phyloP scores from a whole-genome alignment of 2,888 invertebrate species.

The Rhagophthalmus giganteus region DNA sequence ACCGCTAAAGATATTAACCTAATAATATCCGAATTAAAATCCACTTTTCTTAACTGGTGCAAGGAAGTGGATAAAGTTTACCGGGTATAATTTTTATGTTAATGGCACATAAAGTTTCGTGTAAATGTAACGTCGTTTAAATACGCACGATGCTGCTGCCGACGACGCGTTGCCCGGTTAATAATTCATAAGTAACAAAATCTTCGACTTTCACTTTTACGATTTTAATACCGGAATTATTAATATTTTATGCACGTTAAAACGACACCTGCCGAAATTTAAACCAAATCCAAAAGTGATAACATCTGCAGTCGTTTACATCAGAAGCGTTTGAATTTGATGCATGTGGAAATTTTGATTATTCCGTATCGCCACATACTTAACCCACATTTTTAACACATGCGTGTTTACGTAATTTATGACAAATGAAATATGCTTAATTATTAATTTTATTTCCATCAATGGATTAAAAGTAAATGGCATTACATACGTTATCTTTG shows the following conservation, averaged over 20 bases:
- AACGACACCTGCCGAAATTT: conserved; percentile 30
- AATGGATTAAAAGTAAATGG: conserved; percentile 7
- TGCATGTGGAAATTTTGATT: conserved; percentile 11
- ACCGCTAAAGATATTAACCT: conserved; percentile 25
- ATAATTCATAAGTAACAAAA: conserved; percentile 26
- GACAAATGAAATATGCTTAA: conserved; percentile 16
- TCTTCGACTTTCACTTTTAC: conserved; percentile 32
- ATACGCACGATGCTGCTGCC: conserved; percentile 17
- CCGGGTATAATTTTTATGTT: conserved; percentile 31
- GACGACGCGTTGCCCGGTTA: conserved; percentile 3
- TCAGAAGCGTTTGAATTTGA: conserved; percentile 28
- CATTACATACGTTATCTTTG: conserved; percentile 1
- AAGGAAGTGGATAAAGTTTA: conserved; percentile 31
- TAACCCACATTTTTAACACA: conserved; percentile 12
- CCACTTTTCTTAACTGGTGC: conserved; percentile 29
- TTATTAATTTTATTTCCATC: conserved; percentile 4
- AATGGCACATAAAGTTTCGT: conserved; percentile 31
- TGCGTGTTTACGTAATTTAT: conserved; percentile 10
- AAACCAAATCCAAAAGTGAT: conserved; percentile 30
- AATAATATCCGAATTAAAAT: conserved; percentile 31
- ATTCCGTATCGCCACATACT: conserved; percentile 8
- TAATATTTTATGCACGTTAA: conserved; percentile 8
- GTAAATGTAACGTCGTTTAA: conserved; percentile 16
- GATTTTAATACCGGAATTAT: conserved; percentile 22
- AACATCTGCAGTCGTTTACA: conserved; percentile 29